Evolutionary conservation across 2,797 vertebrate genomes (phyloP).

Genomic region (Gambelia wislizenii): DNA sequence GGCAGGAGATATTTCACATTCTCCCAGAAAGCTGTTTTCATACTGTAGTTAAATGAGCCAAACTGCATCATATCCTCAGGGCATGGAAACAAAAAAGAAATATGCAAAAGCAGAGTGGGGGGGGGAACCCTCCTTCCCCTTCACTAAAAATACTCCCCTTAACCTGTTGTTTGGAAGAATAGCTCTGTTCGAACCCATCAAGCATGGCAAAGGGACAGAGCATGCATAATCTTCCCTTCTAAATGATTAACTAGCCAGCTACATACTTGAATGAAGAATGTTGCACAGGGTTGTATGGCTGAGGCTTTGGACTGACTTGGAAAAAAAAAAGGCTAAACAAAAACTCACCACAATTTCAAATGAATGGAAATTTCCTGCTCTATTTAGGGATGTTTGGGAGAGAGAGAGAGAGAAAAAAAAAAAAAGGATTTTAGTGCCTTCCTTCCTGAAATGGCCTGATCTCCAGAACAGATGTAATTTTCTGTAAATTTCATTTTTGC

Average conservation of each 20-base stretch:
- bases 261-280: not conserved
- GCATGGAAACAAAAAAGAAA: constrained; percentile 73
- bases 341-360: constrained; percentile 61
- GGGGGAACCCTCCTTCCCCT: not conserved
- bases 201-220: constrained; percentile 47
- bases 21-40: constrained; percentile 66
- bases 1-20: constrained; percentile 73
- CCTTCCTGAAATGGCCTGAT: too few relatives aligned
- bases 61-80: constrained; percentile 72
- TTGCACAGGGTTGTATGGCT: constrained; percentile 44
- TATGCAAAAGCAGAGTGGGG: constrained; percentile 54
- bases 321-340: not conserved
- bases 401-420: too few relatives aligned
- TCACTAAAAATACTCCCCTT: constrained; percentile 38
- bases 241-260: constrained; percentile 48
- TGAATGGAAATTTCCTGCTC: constrained; percentile 65
- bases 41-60: constrained; percentile 73
- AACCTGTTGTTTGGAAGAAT: constrained; percentile 71
- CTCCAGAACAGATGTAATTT: too few relatives aligned
- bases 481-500: too few relatives aligned
- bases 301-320: constrained; percentile 13
- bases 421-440: too few relatives aligned
- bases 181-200: constrained; percentile 50
- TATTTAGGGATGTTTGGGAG: too few relatives aligned
- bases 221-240: not conserved